Base-by-base conservation (phyloP, 2,797 vertebrate species). In the Sebastes miniatus region DNA sequence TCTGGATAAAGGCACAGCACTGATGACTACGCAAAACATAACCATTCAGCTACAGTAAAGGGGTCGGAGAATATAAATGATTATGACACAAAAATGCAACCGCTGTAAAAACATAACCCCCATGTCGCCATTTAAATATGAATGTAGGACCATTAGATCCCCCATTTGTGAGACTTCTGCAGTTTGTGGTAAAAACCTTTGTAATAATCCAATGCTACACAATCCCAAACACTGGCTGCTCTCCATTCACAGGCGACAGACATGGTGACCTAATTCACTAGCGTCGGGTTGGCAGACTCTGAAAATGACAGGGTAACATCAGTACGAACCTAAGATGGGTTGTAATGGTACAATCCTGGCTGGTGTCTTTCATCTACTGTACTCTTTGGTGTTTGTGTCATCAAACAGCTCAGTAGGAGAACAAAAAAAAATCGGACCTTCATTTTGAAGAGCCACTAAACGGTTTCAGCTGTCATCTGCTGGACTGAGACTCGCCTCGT, bases 231-330 rank as follows among this genome's bases (percentile, higher is more conserved):
- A 85, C 36, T 34, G 61, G 63, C 65, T 67, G 58, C 64, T 68
- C 79, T 39, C 63, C 43, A 18, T 56, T 73, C 31, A 71, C 47
- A 66, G 81, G 39, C 29, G 54, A 81, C 81, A 86, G 79, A 88
- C 81, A 61, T 1, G 12, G 63, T 90, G 84, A 89, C 84, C 86
- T 83, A 72, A 83, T 89, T 88, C 39, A 4, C 70, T 2, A 68
- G 59, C 24, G 57, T 83, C 20, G 7, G 43, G 61, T 71, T 70
- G 71, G 87, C 61, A 89, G 86, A 86, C 87, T 72, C 27, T 58
- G 78, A 54, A 91, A 92, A 93, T 94, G 73, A 94, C 90, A 93
- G 87, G 86, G 84, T 57, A 81, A 52, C 81, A 72, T 82, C 56
- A 64, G 34, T 66, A 13, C 77, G 76, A 71, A 52, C 80, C 34